phyloP scores from a whole-genome alignment of 2,888 invertebrate species.

The Amphipyra berbera region DNA sequence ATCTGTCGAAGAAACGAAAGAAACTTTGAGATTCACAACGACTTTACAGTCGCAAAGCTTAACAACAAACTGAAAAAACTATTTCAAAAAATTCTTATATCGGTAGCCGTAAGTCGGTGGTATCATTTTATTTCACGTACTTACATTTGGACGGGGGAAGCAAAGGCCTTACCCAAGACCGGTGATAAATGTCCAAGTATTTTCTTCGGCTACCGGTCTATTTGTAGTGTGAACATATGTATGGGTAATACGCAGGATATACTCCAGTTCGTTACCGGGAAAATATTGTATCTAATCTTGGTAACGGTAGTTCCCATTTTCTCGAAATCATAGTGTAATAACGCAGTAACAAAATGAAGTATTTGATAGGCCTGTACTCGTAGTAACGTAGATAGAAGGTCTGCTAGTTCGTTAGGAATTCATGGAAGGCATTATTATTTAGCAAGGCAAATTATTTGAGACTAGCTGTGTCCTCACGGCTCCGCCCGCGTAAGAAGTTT shows the following conservation, averaged over 20 bases:
- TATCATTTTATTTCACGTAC: constrained; percentile 51
- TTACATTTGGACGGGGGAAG: constrained; percentile 33
- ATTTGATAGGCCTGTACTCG: background rate
- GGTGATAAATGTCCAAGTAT: constrained; percentile 51
- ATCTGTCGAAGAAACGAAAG: constrained; percentile 33
- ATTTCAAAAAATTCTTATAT: constrained; percentile 39
- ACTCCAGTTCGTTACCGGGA: constrained; percentile 17
- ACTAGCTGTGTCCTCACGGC: no score
- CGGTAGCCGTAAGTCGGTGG: constrained; percentile 21
- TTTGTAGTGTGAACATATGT: constrained; percentile 39
- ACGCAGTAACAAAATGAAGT: background rate
- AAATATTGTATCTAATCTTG: constrained; percentile 24
- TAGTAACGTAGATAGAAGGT: background rate
- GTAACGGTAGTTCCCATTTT: constrained; percentile 1
- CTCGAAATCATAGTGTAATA: constrained; percentile 8
- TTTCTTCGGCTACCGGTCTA: constrained; percentile 44
- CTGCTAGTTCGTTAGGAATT: background rate
- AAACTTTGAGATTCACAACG: constrained; percentile 26
- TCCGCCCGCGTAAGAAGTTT: no score
- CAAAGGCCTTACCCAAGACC: constrained; percentile 40
- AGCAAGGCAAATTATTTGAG: no score
- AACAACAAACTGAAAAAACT: constrained; percentile 36
- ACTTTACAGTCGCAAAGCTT: constrained; percentile 33
- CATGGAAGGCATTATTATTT: no score
- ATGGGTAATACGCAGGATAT: constrained; percentile 19